These are phyloP conservation scores for Erythrolamprus reginae DNA, from an alignment of 2,113 vertebrate species.

Conservation along the genomic window DNA sequence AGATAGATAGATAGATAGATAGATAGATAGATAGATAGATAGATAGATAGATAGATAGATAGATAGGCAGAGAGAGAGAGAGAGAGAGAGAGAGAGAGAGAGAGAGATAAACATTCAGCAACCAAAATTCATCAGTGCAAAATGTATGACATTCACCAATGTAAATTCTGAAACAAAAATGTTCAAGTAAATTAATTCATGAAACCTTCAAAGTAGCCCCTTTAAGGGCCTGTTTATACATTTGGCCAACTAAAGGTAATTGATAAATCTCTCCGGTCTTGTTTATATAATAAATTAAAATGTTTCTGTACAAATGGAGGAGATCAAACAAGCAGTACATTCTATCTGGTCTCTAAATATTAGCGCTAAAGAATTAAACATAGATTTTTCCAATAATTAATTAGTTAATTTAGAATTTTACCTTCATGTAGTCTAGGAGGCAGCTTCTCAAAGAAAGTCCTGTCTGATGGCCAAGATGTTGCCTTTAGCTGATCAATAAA, in stretches of 20 bases:
- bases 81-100: too few relatives aligned
- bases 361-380: neutral
- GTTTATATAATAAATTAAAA: neutral
- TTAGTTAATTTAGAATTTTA: constrained; percentile 36
- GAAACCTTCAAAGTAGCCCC: neutral
- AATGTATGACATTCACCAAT: neutral
- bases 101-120: neutral
- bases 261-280: neutral
- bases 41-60: too few relatives aligned
- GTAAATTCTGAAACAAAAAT: neutral
- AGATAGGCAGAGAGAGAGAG: too few relatives aligned
- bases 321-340: neutral
- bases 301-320: neutral
- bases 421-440: constrained; percentile 77
- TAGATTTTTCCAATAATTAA: neutral
- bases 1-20: too few relatives aligned
- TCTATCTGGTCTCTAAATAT: neutral
- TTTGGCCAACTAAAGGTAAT: neutral
- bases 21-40: too few relatives aligned
- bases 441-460: constrained; percentile 67
- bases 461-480: constrained; percentile 75
- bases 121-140: neutral
- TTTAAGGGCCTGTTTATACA: neutral
- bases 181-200: neutral
- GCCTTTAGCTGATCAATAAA: constrained; percentile 54